These are phyloP conservation scores for Calliphora vicina DNA, from an alignment of 1,140 invertebrate species.

Conservation along the genomic window DNA sequence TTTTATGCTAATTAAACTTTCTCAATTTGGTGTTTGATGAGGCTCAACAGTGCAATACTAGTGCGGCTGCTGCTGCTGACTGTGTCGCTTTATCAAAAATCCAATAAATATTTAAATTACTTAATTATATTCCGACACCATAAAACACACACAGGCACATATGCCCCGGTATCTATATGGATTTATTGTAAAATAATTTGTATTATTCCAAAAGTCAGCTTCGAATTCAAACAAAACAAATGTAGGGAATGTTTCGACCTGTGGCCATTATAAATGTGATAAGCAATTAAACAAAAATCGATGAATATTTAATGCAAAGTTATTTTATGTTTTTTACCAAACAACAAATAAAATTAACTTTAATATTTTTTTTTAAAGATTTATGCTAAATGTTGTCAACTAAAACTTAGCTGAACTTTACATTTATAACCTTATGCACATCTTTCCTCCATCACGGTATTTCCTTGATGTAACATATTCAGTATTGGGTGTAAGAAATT, in stretches of 20 bases:
- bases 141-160: neutral
- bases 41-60: neutral
- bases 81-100: neutral
- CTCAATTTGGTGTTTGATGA: neutral
- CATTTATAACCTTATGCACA: no score
- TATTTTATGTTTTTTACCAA: no score
- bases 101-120: slow-evolving; percentile 33
- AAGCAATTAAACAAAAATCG: neutral
- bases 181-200: neutral
- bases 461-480: no score
- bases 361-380: no score
- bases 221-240: no score
- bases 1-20: slow-evolving; percentile 31
- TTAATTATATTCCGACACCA: slow-evolving; percentile 23
- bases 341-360: no score
- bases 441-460: no score
- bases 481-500: no score
- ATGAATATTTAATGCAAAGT: neutral
- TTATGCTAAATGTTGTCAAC: no score
- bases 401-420: no score
- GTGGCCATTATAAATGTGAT: neutral
- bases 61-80: neutral
- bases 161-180: neutral
- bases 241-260: neutral
- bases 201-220: neutral